Evolutionary conservation across 2,113 vertebrate species (phyloP), one percentile per base, ranked within the genome.

Genomic region (Dinomys branickii): DNA sequence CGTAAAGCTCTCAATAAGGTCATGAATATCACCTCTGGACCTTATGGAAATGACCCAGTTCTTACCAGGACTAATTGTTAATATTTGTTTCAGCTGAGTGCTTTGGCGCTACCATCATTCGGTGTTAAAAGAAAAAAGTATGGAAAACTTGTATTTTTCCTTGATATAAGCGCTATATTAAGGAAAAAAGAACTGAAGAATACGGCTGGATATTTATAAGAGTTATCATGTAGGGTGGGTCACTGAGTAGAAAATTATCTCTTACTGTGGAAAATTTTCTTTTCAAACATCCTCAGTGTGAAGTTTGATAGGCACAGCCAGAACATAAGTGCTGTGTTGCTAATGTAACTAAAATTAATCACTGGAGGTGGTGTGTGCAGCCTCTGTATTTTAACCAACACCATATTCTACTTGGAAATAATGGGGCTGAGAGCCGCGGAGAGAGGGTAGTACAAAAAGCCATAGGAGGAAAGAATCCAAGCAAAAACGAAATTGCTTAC

Each of bases 241-340:
- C 93, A 85, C 88, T 69, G 88, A 50, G 94, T 91, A 97, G 97
- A 98, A 98, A 97, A 97, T 97, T 59, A 91, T 92, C 85, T 96
- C 94, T 95, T 67, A 88, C 71, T 47, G 38, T 50, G 91, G 89
- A 91, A 94, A 90, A 88, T n/a, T 91, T 96, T 78, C 50, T 83
- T 98, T 96, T 96, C 91, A 89, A 54, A 65, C 85, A 91, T 92
- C 96, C 82, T 78, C 95, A 85, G 59, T 78, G 33, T 86, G 88
- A 88, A 19, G 85, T 30, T 95, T 91, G 93, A 94, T 85, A 88
- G 71, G 90, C 95, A 91, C 71, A 97, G 80, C 65, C 96, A 52
- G 2, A 3, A 90, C n/a, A 41, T 22, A 89, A 95, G 71, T 13
- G 80, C 30, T 38, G 26, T 41, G 13, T 11, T 86, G 2, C 84